Evolutionary conservation across 2,113 vertebrate genomes (phyloP).

Genomic region (Perca flavescens): DNA sequence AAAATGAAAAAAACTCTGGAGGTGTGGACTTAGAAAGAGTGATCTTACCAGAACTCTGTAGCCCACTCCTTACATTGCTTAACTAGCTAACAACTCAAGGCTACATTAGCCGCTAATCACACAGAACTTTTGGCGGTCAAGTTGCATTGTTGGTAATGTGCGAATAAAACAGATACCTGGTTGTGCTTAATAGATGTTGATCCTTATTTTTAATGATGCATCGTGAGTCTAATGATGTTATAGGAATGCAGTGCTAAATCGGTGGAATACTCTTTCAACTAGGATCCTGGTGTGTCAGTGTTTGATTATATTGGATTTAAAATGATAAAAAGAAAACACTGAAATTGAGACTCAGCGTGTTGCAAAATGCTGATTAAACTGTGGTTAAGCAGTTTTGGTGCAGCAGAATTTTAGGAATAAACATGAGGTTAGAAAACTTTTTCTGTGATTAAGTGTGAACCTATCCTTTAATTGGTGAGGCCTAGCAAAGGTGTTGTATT

Average conservation of each 20-base stretch:
- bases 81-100: too few species aligned
- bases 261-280: neutral
- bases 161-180: too few species aligned
- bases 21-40: too few species aligned
- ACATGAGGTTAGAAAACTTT: neutral
- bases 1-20: too few species aligned
- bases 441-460: neutral
- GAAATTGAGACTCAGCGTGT: neutral
- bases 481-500: neutral
- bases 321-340: neutral
- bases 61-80: too few species aligned
- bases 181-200: too few species aligned
- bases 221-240: neutral
- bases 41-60: too few species aligned
- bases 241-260: neutral
- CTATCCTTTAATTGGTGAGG: neutral
- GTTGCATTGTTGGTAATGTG: too few species aligned
- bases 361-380: neutral
- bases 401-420: neutral
- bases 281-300: neutral
- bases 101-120: too few species aligned
- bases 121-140: too few species aligned
- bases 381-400: neutral
- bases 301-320: neutral
- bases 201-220: neutral